phyloP scores from a whole-genome alignment of 2,888 invertebrate genomes.

The Micropterix aruncella region DNA sequence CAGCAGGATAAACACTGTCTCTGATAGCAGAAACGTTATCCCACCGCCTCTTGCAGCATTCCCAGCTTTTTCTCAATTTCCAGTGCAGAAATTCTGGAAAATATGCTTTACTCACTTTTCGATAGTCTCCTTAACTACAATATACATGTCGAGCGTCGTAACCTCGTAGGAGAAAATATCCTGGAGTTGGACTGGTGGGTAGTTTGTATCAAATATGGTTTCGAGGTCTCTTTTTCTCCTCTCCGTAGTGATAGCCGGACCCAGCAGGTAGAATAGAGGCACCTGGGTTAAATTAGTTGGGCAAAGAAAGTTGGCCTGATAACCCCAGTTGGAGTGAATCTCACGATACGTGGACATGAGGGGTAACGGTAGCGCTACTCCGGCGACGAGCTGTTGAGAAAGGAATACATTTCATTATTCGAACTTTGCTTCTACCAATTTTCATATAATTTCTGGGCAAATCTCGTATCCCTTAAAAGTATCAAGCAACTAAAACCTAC shows the following conservation, averaged over 20 bases:
- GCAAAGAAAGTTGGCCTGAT: slow-evolving; percentile 33
- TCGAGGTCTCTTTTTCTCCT: background rate
- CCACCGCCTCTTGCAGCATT: too few species aligned
- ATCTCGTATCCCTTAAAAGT: too few species aligned
- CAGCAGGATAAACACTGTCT: too few species aligned
- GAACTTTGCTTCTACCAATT: too few species aligned
- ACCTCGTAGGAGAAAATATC: slow-evolving; percentile 4
- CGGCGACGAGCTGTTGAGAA: background rate
- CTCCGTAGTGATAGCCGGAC: background rate
- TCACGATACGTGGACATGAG: slow-evolving; percentile 13
- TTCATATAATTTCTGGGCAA: too few species aligned
- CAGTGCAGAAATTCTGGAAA: too few species aligned
- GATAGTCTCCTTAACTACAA: slow-evolving; percentile 5
- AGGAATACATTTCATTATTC: background rate
- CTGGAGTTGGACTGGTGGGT: background rate
- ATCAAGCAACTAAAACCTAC: too few species aligned
- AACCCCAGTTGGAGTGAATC: slow-evolving; percentile 28
- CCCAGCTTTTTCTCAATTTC: too few species aligned
- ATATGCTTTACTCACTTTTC: slow-evolving; percentile 6
- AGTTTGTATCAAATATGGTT: background rate
- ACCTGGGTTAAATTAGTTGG: slow-evolving; percentile 33
- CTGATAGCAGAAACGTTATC: too few species aligned
- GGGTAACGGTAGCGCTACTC: background rate
- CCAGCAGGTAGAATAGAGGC: slow-evolving; percentile 23
- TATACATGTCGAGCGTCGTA: slow-evolving; percentile 9